A percentile compares a stretch with the other conserved stretches of the same genome.
Conservation (phyloP, 1,140 invertebrate species). For the Hyles euphorbiae region DNA sequence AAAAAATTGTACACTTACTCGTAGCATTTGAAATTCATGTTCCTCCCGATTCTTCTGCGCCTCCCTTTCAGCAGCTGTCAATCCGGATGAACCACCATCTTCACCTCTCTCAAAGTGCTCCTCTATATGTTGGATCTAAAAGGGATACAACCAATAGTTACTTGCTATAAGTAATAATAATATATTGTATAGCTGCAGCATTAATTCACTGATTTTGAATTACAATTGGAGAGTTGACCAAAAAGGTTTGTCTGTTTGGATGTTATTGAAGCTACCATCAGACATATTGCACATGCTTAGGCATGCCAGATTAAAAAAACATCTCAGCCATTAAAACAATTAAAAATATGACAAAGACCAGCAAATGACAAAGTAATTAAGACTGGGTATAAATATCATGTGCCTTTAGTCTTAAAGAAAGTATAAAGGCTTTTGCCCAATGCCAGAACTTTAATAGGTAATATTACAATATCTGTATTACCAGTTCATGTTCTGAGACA, state of each 20-base stretch:
- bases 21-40: constrained; percentile 86
- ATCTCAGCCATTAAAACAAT: no score
- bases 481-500: constrained; percentile 68
- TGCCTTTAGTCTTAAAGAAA: no score
- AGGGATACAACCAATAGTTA: constrained; percentile 2
- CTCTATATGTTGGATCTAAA: constrained; percentile 80
- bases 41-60: constrained; percentile 84
- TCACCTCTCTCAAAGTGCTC: constrained; percentile 79
- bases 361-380: neutral
- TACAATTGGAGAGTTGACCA: no score
- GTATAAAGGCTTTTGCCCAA: neutral
- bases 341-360: no score
- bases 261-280: no score
- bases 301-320: no score
- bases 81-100: constrained; percentile 38
- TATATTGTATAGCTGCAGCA: no score
- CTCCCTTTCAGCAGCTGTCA: constrained; percentile 78
- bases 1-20: constrained; percentile 58
- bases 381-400: neutral
- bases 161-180: neutral
- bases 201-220: no score
- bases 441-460: neutral
- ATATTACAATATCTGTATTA: constrained; percentile 15
- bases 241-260: no score
- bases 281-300: no score